Conservation (phyloP, 2,113 vertebrate species). For the Poeciliopsis prolifica region DNA sequence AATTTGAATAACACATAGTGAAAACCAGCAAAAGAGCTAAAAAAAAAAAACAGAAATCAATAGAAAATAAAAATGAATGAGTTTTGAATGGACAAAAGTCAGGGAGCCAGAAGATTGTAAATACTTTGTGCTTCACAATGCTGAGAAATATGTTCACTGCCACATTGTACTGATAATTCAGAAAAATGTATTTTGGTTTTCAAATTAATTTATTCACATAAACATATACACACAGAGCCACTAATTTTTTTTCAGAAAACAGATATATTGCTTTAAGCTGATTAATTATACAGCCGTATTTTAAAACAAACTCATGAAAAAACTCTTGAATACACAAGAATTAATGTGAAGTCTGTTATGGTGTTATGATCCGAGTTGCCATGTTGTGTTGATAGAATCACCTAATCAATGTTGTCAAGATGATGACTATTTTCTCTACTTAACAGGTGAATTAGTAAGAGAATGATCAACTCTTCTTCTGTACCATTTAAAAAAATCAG, state of each 20-base stretch:
- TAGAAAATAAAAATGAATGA: background rate
- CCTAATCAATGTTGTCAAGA: background rate
- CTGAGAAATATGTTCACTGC: background rate
- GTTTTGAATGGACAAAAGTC: background rate
- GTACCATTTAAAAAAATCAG: slow-evolving; percentile 27
- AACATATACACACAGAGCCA: background rate
- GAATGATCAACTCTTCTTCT: slow-evolving; percentile 32
- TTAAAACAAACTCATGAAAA: background rate
- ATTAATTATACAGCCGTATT: background rate
- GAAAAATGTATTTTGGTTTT: background rate
- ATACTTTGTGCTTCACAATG: background rate
- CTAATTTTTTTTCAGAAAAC: background rate
- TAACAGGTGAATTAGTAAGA: slow-evolving; percentile 32
- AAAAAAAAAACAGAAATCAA: background rate
- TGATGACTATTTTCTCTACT: slow-evolving; percentile 36
- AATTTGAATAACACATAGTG: background rate
- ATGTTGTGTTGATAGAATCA: background rate
- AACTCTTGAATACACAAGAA: background rate
- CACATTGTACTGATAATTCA: background rate
- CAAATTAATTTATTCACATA: background rate
- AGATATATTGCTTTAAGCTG: background rate
- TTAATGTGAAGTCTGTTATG: background rate
- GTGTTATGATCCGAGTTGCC: background rate
- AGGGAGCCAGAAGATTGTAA: background rate
- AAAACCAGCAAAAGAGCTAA: background rate